phyloP scores from a whole-genome alignment of 2,888 invertebrate species.

The Troilus luridus region DNA sequence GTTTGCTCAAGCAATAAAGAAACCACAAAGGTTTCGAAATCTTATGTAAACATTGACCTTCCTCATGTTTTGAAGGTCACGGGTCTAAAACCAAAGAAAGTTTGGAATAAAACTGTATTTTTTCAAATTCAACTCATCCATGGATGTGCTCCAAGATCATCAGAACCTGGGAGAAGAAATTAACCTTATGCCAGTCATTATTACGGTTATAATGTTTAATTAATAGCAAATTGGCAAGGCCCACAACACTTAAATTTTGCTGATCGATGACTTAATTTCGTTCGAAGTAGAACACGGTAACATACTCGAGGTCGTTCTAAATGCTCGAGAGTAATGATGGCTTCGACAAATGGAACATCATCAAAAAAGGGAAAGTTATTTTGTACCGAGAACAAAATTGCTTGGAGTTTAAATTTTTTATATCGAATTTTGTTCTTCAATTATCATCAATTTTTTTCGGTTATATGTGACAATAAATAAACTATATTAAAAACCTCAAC shows the following conservation, averaged over 20 bases:
- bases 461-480: no score
- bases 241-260: not conserved
- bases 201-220: not conserved
- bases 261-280: not conserved
- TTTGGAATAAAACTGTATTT: not conserved
- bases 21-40: slow-evolving; percentile 13
- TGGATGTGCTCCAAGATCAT: no score
- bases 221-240: not conserved
- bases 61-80: not conserved
- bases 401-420: no score
- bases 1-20: slow-evolving; percentile 1
- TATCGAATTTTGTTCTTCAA: no score
- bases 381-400: not conserved
- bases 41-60: not conserved
- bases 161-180: no score
- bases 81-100: not conserved
- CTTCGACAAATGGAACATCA: not conserved
- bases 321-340: not conserved
- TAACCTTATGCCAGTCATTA: not conserved
- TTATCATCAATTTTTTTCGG: no score
- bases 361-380: not conserved
- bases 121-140: no score
- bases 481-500: no score
- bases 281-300: not conserved
- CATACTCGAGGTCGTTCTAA: not conserved